phyloP scores from a whole-genome alignment of 1,140 invertebrate genomes.

The Drosophila triauraria region DNA sequence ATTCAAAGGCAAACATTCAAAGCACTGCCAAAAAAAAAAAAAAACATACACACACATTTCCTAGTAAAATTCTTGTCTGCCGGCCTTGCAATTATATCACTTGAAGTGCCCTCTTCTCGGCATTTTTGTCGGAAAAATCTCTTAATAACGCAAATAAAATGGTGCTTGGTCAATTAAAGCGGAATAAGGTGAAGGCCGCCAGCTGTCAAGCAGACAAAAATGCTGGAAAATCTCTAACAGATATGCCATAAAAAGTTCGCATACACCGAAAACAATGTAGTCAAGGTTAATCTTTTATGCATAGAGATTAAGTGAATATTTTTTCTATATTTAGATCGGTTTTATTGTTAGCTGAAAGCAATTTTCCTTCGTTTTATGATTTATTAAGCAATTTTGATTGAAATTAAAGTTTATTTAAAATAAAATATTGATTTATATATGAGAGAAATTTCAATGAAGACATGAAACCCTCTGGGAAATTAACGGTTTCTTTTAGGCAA shows the following conservation, averaged over 20 bases:
- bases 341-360: not conserved
- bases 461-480: not conserved
- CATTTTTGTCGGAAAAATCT: slow-evolving; percentile 29
- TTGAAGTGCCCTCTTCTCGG: slow-evolving; percentile 28
- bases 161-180: slow-evolving; percentile 55
- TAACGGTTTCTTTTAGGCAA: no score
- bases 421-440: not conserved
- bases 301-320: not conserved
- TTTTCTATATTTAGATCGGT: not conserved
- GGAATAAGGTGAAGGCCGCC: slow-evolving; percentile 57
- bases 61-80: slow-evolving; percentile 6
- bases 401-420: not conserved
- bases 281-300: not conserved
- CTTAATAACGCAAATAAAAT: slow-evolving; percentile 38
- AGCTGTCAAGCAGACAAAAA: slow-evolving; percentile 43
- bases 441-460: no score
- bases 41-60: slow-evolving; percentile 1
- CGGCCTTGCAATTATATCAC: slow-evolving; percentile 33
- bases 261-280: slow-evolving; percentile 9
- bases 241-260: slow-evolving; percentile 22
- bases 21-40: slow-evolving; percentile 1
- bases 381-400: not conserved
- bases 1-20: slow-evolving; percentile 23
- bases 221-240: slow-evolving; percentile 36
- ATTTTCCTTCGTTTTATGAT: no score